phyloP scores from a whole-genome alignment of 64 coral and sea anemone genomes.

The Stichodactyla mertensii region DNA sequence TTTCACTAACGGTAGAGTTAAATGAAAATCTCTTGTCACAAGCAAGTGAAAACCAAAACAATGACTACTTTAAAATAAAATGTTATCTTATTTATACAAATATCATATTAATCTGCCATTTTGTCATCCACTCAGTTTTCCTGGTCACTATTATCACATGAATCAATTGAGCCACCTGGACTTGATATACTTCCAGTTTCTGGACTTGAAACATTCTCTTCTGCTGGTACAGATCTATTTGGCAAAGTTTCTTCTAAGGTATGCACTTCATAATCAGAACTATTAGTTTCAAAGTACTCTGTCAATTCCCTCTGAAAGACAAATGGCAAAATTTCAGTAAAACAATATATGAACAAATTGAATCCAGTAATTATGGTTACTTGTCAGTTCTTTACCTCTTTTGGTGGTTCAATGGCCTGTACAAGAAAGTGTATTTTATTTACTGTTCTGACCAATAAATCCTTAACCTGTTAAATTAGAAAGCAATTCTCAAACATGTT shows the following conservation, averaged over 20 bases:
- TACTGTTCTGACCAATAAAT: slow-evolving; percentile 48
- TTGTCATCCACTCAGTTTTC: neutral
- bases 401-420: slow-evolving; percentile 23
- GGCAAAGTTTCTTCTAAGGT: neutral
- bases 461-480: slow-evolving; percentile 31
- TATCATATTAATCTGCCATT: neutral
- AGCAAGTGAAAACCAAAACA: too few species aligned
- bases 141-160: neutral
- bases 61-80: neutral
- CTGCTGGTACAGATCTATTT: neutral
- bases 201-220: neutral
- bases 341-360: too few species aligned
- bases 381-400: slow-evolving; percentile 33
- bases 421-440: slow-evolving; percentile 25
- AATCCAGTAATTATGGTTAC: too few species aligned
- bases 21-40: too few species aligned
- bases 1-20: too few species aligned
- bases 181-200: neutral
- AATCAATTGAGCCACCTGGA: neutral
- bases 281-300: slow-evolving; percentile 36
- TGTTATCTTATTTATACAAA: too few species aligned
- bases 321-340: neutral
- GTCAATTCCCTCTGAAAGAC: slow-evolving; percentile 18
- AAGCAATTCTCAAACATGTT: neutral
- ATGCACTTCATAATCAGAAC: slow-evolving; percentile 35